Conservation (phyloP, 2,888 invertebrate species). For the Drosophila nr. perissopoda region DNA sequence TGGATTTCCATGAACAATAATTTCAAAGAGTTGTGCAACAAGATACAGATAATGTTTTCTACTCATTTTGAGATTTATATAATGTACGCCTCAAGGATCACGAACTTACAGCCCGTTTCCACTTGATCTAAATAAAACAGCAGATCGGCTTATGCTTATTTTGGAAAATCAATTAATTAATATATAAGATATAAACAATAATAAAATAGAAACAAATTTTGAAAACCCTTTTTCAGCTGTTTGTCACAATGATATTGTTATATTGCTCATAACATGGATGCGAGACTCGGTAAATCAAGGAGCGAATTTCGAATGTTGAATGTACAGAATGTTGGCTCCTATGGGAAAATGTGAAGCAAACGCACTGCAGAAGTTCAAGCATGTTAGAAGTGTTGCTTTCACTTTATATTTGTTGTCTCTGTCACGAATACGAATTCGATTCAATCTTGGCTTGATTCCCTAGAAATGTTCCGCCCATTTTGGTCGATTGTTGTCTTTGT, state of each 20-base stretch:
- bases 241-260: not conserved
- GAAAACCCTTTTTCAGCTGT: not conserved
- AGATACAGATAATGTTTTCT: not conserved
- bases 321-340: not conserved
- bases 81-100: not conserved
- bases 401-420: not conserved
- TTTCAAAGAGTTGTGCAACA: not conserved
- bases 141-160: not conserved
- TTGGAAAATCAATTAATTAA: not conserved
- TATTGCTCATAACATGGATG: not conserved
- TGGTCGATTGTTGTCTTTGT: constrained; percentile 12
- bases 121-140: not conserved
- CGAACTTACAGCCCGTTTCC: not conserved
- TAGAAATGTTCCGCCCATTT: constrained; percentile 22
- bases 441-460: constrained; percentile 1
- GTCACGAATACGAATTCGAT: constrained; percentile 13
- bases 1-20: not conserved
- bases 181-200: not conserved
- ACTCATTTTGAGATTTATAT: not conserved
- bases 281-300: not conserved
- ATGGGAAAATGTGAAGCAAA: not conserved
- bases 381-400: not conserved
- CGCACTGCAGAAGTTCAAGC: not conserved
- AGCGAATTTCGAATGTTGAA: not conserved
- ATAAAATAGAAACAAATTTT: not conserved